phyloP scores from a whole-genome alignment of 2,888 invertebrate species.

The Heliconius charithonia region DNA sequence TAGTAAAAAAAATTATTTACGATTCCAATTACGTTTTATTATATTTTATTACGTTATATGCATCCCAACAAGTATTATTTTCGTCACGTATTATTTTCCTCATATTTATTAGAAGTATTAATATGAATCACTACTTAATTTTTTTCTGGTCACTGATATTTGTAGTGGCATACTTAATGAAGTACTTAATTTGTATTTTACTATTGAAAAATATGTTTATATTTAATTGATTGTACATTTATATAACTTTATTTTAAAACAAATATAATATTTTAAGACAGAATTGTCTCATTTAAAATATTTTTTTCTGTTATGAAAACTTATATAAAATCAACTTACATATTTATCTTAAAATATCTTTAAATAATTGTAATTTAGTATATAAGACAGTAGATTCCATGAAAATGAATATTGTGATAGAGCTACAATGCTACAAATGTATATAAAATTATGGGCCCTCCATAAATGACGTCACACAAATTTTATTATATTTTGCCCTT shows the following conservation, averaged over 20 bases:
- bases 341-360: not conserved
- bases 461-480: not conserved
- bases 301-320: not conserved
- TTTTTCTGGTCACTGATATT: not conserved
- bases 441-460: not conserved
- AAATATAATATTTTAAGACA: not conserved
- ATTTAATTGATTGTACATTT: not conserved
- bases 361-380: constrained; percentile 1
- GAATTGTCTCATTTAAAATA: not conserved
- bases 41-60: not conserved
- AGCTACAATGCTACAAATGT: not conserved
- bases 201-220: not conserved
- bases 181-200: not conserved
- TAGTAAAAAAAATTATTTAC: not conserved
- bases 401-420: constrained; percentile 7
- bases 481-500: not conserved
- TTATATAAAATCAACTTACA: not conserved
- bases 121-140: not conserved
- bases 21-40: not conserved
- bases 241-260: not conserved
- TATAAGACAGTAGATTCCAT: not conserved
- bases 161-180: not conserved
- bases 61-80: not conserved
- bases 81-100: not conserved
- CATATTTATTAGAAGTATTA: not conserved